Percentiles rank a stretch among this genome's conserved stretches.
Conservation (phyloP, 1,140 invertebrate species). For the Aplysia californica region DNA sequence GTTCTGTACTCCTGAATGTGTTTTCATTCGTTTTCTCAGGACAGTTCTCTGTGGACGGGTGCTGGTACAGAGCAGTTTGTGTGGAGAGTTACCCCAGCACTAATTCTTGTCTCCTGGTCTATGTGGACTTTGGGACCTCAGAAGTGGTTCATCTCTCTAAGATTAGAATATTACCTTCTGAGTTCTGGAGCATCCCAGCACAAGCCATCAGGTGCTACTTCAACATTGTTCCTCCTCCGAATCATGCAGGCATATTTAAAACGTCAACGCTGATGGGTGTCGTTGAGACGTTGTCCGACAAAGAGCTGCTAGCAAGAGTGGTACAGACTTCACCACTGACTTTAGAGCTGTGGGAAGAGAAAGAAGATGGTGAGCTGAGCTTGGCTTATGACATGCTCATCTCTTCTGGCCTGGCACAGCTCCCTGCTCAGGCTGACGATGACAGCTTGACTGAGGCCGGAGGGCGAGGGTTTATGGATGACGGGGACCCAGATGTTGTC, state of each 20-base stretch:
- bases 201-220: constrained; percentile 4
- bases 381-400: background rate
- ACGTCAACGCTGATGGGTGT: background rate
- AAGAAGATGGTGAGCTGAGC: background rate
- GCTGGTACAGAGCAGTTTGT: constrained; percentile 18
- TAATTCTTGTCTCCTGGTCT: constrained; percentile 11
- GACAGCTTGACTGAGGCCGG: too few relatives aligned
- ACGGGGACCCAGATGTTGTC: too few relatives aligned
- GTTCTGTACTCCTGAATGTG: too few relatives aligned
- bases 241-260: background rate
- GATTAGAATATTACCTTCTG: background rate
- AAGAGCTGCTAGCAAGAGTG: background rate
- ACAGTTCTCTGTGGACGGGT: background rate
- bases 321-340: background rate
- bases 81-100: too few relatives aligned
- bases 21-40: background rate
- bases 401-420: background rate
- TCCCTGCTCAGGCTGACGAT: too few relatives aligned
- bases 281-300: background rate
- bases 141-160: background rate
- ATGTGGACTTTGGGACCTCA: constrained; percentile 16
- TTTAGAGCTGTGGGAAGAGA: background rate
- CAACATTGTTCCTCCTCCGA: background rate
- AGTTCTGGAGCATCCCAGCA: constrained; percentile 1
- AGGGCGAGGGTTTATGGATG: too few relatives aligned